A percentile compares a stretch with the other conserved stretches of the same genome.
Conservation (phyloP, 2,888 invertebrate species). For the Bibio marci region DNA sequence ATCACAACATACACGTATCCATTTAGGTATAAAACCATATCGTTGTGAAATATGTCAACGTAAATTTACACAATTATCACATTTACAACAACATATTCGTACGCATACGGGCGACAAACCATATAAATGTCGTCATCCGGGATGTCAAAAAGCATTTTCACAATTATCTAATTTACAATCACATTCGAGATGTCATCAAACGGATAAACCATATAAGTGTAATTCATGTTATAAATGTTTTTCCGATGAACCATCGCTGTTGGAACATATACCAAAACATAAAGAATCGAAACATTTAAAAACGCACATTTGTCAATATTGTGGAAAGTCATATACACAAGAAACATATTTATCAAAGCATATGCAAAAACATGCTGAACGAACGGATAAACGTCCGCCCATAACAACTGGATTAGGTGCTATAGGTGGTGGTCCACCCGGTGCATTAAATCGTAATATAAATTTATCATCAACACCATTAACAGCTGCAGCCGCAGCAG, state of each 20-base stretch:
- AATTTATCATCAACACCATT: conserved; percentile 1
- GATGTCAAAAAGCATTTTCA: conserved; percentile 97
- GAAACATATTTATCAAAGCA: conserved; percentile 98
- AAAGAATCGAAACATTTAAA: conserved; percentile 98
- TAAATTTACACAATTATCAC: conserved; percentile 97
- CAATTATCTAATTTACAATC: conserved; percentile 98
- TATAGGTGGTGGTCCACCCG: not conserved
- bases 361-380: conserved; percentile 96
- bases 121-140: conserved; percentile 92
- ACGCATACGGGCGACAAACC: conserved; percentile 99
- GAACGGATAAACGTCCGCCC: conserved; percentile 79
- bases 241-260: conserved; percentile 86
- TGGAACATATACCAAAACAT: conserved; percentile 99
- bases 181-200: conserved; percentile 98
- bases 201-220: conserved; percentile 99
- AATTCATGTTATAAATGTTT: conserved; percentile 99
- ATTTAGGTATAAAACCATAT: conserved; percentile 97
- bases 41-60: conserved; percentile 95
- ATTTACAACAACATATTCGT: conserved; percentile 98
- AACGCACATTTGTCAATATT: conserved; percentile 98
- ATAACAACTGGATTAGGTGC: conserved; percentile 26
- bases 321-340: conserved; percentile 99
- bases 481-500: conserved; percentile 8
- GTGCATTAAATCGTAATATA: conserved; percentile 1
- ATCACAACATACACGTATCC: conserved; percentile 97